phyloP scores from a whole-genome alignment of 2,113 vertebrate genomes.

The Fukomys damarensis region DNA sequence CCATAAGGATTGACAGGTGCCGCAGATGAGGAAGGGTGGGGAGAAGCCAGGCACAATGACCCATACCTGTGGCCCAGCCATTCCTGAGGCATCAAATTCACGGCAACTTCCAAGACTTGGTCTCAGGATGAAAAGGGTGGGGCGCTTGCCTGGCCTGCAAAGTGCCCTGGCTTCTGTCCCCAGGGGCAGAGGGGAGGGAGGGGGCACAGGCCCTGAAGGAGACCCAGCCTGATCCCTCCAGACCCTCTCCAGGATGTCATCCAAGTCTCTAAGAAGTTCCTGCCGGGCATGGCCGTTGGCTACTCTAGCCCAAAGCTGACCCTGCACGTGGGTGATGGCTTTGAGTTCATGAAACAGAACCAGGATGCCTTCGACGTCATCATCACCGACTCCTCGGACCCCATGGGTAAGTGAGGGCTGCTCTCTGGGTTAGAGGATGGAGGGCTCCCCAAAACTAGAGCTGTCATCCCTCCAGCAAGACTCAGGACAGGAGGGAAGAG shows the following conservation, averaged over 20 bases:
- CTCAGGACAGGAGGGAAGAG: neutral
- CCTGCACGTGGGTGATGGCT: conserved; percentile 96
- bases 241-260: conserved; percentile 93
- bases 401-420: conserved; percentile 91
- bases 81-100: neutral
- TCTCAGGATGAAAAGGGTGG: neutral
- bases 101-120: neutral
- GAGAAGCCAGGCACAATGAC: too few relatives aligned
- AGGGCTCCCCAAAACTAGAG: neutral
- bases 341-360: conserved; percentile 99
- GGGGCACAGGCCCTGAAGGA: neutral
- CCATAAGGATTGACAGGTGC: neutral
- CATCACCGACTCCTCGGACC: conserved; percentile 98
- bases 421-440: neutral
- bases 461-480: neutral
- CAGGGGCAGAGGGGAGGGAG: neutral
- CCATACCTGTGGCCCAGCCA: neutral
- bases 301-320: conserved; percentile 97
- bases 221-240: neutral
- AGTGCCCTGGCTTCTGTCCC: neutral
- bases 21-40: neutral
- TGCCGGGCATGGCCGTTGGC: conserved; percentile 96
- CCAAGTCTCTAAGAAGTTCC: conserved; percentile 96
- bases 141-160: neutral
- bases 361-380: conserved; percentile 98